Conservation (phyloP, 2,888 invertebrate genomes). For the Apamea anceps region DNA sequence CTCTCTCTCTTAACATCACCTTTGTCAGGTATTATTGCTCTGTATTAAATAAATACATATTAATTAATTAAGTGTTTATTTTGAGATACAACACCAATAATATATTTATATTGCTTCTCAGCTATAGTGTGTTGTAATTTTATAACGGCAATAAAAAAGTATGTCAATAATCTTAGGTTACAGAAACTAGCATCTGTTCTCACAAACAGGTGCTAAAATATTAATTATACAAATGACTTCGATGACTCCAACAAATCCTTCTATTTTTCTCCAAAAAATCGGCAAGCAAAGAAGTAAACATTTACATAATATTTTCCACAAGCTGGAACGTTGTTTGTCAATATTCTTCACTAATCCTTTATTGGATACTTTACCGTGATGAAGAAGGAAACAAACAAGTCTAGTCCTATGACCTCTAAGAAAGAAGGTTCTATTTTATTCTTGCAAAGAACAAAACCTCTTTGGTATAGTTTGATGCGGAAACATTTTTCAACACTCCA, state of each 20-base stretch:
- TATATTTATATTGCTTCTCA: not conserved
- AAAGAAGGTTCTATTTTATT: constrained; percentile 16
- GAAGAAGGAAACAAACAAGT: constrained; percentile 45
- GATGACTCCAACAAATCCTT: not conserved
- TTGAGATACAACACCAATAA: too few species aligned
- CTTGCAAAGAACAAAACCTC: constrained; percentile 6
- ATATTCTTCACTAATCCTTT: constrained; percentile 30
- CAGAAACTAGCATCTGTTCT: constrained; percentile 5
- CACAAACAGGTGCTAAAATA: constrained; percentile 30
- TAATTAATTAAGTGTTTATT: too few species aligned
- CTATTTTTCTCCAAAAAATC: constrained; percentile 9
- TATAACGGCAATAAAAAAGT: constrained; percentile 13
- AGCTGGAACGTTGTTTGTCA: constrained; percentile 20
- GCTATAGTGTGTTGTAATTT: not conserved
- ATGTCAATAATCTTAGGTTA: not conserved
- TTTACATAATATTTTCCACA: constrained; percentile 16
- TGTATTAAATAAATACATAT: too few species aligned
- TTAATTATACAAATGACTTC: not conserved
- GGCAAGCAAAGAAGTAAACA: not conserved
- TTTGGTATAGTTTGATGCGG: not conserved
- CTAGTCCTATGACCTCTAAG: constrained; percentile 22
- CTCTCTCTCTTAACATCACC: too few species aligned
- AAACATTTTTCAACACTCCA: constrained; percentile 41
- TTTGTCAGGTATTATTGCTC: too few species aligned
- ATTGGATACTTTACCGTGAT: constrained; percentile 32